Evolutionary conservation across 2,113 vertebrate species (phyloP).

Genomic region (Indicator maculatus): DNA sequence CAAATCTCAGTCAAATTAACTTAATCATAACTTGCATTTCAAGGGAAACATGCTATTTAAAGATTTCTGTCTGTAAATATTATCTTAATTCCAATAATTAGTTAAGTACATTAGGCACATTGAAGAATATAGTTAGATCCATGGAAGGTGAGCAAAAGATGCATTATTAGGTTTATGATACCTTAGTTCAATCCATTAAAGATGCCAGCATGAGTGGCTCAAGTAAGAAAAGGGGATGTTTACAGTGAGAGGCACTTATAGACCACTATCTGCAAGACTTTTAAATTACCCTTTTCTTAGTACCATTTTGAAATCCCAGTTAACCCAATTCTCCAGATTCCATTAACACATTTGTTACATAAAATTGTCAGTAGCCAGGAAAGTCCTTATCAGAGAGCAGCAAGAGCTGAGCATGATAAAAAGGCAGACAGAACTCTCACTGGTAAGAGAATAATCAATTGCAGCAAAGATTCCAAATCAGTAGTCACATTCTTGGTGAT

Average conservation of each 20-base stretch:
- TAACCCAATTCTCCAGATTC: not conserved
- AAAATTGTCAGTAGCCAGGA: not conserved
- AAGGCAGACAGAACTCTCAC: not conserved
- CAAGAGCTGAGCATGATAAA: not conserved
- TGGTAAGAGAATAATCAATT: not conserved
- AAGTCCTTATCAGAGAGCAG: not conserved
- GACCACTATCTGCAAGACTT: not conserved
- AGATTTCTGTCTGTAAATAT: not conserved
- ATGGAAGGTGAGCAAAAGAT: not conserved
- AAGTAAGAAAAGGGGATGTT: not conserved
- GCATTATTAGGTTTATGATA: not conserved
- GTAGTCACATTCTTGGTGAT: not conserved
- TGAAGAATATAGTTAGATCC: not conserved
- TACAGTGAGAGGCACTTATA: not conserved
- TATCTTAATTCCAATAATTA: not conserved
- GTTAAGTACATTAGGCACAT: not conserved
- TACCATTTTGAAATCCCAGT: conserved; percentile 16
- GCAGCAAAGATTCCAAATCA: not conserved
- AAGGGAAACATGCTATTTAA: not conserved
- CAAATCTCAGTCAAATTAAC: not conserved
- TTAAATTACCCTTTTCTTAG: not conserved
- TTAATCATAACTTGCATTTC: not conserved
- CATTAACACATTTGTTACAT: not conserved
- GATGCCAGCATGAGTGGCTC: not conserved
- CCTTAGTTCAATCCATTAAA: not conserved